phyloP scores from a whole-genome alignment of 1,140 invertebrate genomes.

The Trichonephila inaurata region DNA sequence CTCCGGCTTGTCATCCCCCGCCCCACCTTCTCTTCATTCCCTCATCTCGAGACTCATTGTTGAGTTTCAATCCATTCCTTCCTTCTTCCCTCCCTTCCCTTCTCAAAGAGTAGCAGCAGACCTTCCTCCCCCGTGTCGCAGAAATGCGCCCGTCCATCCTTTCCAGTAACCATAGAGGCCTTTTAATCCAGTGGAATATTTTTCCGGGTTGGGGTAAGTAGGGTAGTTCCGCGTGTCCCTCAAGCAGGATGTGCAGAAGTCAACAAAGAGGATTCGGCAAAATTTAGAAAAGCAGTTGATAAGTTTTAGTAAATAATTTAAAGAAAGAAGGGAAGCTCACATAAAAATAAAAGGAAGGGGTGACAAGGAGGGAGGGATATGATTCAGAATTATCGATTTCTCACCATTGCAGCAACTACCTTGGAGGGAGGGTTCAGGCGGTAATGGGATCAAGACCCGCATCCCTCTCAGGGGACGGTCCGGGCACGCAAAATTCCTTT shows the following conservation, averaged over 20 bases:
- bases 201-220: constrained; percentile 45
- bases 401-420: constrained; percentile 65
- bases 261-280: not conserved
- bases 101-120: not conserved
- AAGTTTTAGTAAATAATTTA: constrained; percentile 6
- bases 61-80: constrained; percentile 63
- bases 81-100: not conserved
- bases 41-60: constrained; percentile 55
- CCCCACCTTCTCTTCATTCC: not conserved
- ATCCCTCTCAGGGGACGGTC: constrained; percentile 61
- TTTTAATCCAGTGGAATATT: constrained; percentile 59
- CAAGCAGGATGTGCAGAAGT: not conserved
- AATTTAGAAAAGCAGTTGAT: constrained; percentile 32
- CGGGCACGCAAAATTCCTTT: constrained; percentile 75
- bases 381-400: constrained; percentile 61
- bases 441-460: constrained; percentile 74
- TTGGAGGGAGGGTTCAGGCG: constrained; percentile 47
- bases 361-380: constrained; percentile 33
- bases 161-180: constrained; percentile 30
- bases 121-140: constrained; percentile 36
- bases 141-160: constrained; percentile 55
- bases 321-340: not conserved
- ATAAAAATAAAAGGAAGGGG: not conserved
- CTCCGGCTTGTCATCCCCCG: not conserved
- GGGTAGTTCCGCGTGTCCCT: not conserved